Percentiles rank a stretch among this genome's conserved stretches.
Conservation (phyloP, 1,140 invertebrate genomes). For the Drosophila pachea region DNA sequence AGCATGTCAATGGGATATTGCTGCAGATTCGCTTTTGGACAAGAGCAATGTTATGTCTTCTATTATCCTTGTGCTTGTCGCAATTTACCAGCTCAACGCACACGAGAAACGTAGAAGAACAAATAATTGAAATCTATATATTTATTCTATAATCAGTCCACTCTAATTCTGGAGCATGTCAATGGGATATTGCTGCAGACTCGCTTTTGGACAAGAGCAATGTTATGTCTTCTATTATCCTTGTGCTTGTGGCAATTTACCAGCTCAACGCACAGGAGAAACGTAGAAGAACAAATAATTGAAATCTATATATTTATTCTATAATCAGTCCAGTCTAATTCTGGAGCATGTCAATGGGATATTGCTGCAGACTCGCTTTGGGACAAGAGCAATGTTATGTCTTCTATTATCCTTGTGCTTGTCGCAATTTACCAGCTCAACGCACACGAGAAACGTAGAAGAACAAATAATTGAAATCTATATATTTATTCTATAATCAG, state of each 20-base stretch:
- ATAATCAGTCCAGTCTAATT: background rate
- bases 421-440: conserved; percentile 25
- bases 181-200: background rate
- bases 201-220: conserved; percentile 2
- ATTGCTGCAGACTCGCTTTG: conserved; percentile 69
- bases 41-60: background rate
- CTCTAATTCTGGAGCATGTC: background rate
- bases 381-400: conserved; percentile 55
- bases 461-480: conserved; percentile 46
- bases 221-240: conserved; percentile 2
- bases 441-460: conserved; percentile 69
- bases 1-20: background rate
- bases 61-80: conserved; percentile 7
- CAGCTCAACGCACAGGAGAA: conserved; percentile 4
- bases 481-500: background rate
- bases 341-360: conserved; percentile 8
- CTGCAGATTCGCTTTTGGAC: background rate
- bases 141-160: background rate
- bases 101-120: conserved; percentile 7
- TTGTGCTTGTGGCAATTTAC: background rate
- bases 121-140: background rate
- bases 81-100: background rate
- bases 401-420: conserved; percentile 71
- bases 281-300: conserved; percentile 2
- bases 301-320: background rate